These are phyloP conservation scores for Brachyptera risi DNA, from an alignment of 2,888 invertebrate genomes.

Conservation along the genomic window DNA sequence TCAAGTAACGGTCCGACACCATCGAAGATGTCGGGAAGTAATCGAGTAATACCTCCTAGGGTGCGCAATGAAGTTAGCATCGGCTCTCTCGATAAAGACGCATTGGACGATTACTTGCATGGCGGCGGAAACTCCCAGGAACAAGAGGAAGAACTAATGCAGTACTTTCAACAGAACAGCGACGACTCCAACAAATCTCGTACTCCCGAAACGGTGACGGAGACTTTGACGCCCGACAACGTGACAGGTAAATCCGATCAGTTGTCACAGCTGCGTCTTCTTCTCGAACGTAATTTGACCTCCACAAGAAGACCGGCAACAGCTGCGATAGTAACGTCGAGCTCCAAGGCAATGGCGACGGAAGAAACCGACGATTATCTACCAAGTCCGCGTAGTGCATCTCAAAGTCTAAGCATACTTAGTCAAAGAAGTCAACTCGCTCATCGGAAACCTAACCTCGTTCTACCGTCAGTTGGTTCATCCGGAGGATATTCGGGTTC, in stretches of 20 bases:
- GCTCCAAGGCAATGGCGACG: background rate
- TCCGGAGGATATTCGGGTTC: constrained; percentile 33
- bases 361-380: background rate
- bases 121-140: constrained; percentile 71
- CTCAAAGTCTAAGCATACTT: constrained; percentile 22
- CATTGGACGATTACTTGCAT: constrained; percentile 74
- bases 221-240: constrained; percentile 14
- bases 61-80: constrained; percentile 30
- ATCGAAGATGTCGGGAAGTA: no score
- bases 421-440: constrained; percentile 25
- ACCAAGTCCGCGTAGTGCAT: constrained; percentile 2
- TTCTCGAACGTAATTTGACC: constrained; percentile 63
- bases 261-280: constrained; percentile 67
- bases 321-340: background rate
- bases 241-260: constrained; percentile 53
- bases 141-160: constrained; percentile 78
- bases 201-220: background rate
- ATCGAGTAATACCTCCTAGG: no score
- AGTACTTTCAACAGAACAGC: constrained; percentile 64
- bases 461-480: background rate
- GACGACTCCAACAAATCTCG: no score
- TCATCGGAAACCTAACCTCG: constrained; percentile 37
- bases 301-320: constrained; percentile 31
- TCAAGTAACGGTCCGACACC: no score
- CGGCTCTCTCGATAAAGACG: constrained; percentile 62